phyloP scores from a whole-genome alignment of 2,888 invertebrate genomes.

The Amblyjoppa proteus region DNA sequence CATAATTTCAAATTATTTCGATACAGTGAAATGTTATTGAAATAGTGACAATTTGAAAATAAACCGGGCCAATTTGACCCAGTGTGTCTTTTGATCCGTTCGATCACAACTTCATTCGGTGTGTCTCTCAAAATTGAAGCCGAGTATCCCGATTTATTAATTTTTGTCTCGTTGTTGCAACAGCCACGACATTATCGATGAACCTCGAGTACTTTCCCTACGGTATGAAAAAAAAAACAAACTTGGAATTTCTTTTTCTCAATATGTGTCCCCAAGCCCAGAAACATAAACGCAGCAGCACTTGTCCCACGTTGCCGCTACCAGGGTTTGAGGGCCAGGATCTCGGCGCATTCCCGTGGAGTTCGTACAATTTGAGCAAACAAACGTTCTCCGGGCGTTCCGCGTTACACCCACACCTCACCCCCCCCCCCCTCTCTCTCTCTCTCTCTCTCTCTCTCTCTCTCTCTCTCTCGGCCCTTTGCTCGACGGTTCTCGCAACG shows the following conservation, averaged over 20 bases:
- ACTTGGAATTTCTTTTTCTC: not conserved
- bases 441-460: not conserved
- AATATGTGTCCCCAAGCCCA: not conserved
- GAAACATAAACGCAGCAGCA: slow-evolving; percentile 26
- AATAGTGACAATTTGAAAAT: not conserved
- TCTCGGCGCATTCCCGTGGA: slow-evolving; percentile 51
- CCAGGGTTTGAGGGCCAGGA: slow-evolving; percentile 13
- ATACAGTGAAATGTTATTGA: not conserved
- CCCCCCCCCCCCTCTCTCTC: not conserved
- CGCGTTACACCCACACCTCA: slow-evolving; percentile 15
- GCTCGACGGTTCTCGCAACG: slow-evolving; percentile 39
- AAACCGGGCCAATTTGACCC: not conserved
- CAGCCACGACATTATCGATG: not conserved
- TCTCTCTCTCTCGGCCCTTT: slow-evolving; percentile 16
- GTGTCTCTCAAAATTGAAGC: not conserved
- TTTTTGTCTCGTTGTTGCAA: not conserved
- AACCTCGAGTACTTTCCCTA: not conserved
- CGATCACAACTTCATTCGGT: not conserved
- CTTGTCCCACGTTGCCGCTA: slow-evolving; percentile 37
- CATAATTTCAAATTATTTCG: not conserved
- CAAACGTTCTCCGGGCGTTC: slow-evolving; percentile 41
- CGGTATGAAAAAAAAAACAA: not conserved
- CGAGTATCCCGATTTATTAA: not conserved
- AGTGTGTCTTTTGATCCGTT: not conserved
- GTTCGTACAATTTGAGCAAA: slow-evolving; percentile 46